A percentile compares a stretch with the other conserved stretches of the same genome.
Evolutionary conservation across 2,888 invertebrate genomes (phyloP).

Genomic region (Merodon equestris): DNA sequence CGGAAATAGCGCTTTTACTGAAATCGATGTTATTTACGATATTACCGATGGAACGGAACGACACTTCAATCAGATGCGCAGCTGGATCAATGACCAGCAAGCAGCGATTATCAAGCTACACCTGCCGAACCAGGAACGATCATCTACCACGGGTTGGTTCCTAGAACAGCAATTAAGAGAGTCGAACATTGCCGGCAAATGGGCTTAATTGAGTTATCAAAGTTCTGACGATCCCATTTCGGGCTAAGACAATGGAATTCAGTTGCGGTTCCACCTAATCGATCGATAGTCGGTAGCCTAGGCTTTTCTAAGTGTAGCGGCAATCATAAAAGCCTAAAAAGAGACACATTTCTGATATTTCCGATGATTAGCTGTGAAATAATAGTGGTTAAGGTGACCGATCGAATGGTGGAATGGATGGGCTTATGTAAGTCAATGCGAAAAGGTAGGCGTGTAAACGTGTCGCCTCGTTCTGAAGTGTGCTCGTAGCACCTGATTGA

Average conservation of each 20-base stretch:
- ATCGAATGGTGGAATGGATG: constrained; percentile 40
- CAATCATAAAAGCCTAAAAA: not conserved
- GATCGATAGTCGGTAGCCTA: constrained; percentile 39
- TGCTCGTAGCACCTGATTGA: too few species aligned
- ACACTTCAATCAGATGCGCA: constrained; percentile 38
- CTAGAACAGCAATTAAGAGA: constrained; percentile 3
- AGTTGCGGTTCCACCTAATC: constrained; percentile 25
- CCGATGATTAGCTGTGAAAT: constrained; percentile 30
- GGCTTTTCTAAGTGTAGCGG: constrained; percentile 56
- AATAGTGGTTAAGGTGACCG: constrained; percentile 38
- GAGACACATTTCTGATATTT: constrained; percentile 10
- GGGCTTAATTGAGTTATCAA: constrained; percentile 57
- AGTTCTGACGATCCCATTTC: constrained; percentile 30
- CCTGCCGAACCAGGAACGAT: too few species aligned
- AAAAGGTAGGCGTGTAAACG: too few species aligned
- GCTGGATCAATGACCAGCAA: constrained; percentile 32
- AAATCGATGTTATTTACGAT: constrained; percentile 60
- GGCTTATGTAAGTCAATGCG: not conserved
- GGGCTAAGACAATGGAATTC: constrained; percentile 41
- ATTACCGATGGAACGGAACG: not conserved
- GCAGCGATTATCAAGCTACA: too few species aligned
- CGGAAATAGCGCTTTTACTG: constrained; percentile 50
- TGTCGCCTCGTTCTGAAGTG: too few species aligned
- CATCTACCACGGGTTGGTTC: too few species aligned
- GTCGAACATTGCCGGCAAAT: not conserved